Conservation (phyloP, 2,113 vertebrate genomes). For the Corvus cornix region DNA sequence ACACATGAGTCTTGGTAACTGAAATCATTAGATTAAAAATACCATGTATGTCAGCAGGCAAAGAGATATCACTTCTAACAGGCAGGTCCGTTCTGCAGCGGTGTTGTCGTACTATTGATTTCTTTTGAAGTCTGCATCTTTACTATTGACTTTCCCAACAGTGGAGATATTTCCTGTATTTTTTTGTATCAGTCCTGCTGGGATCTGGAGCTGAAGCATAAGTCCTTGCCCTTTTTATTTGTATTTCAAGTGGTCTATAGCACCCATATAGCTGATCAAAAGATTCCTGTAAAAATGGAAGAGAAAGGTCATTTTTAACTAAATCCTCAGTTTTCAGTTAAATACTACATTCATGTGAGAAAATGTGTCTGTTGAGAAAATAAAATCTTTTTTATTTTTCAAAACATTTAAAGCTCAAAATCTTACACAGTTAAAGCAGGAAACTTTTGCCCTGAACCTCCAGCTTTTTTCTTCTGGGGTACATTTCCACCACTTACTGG, state of each 20-base stretch:
- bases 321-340: not conserved
- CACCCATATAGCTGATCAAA: not conserved
- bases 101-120: constrained; percentile 49
- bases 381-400: not conserved
- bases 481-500: not conserved
- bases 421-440: not conserved
- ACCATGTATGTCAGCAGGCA: not conserved
- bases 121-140: constrained; percentile 46
- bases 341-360: not conserved
- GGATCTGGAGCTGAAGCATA: not conserved
- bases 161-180: constrained; percentile 23
- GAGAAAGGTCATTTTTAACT: not conserved
- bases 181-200: not conserved
- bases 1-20: not conserved
- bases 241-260: not conserved
- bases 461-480: not conserved
- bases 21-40: constrained; percentile 37
- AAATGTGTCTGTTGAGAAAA: not conserved
- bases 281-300: not conserved
- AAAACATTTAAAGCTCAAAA: not conserved
- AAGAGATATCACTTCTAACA: not conserved
- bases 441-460: not conserved
- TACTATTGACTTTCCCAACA: constrained; percentile 42
- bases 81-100: not conserved
- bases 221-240: not conserved